A percentile compares a stretch with the other conserved stretches of the same genome.
phyloP scores from a whole-genome alignment of 2,888 invertebrate genomes.

The Gibbula magus region DNA sequence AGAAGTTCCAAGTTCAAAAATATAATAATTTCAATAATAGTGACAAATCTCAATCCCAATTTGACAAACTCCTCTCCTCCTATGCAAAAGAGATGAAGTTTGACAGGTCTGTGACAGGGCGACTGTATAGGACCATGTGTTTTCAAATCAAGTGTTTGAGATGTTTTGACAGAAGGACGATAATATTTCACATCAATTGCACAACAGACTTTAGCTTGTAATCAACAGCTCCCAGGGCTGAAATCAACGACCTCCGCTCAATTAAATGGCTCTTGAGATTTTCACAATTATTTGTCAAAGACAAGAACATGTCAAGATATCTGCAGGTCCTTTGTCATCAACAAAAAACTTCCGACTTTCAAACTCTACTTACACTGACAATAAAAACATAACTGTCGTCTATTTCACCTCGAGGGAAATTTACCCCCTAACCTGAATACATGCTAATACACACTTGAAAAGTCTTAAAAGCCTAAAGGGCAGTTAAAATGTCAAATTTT shows the following conservation, averaged over 20 bases:
- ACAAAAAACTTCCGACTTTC: not conserved
- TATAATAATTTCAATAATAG: too few species aligned
- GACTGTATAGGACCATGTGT: too few species aligned
- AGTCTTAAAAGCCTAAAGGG: not conserved
- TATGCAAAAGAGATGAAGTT: too few species aligned
- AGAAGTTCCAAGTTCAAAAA: too few species aligned
- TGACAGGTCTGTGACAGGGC: too few species aligned
- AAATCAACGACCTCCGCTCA: not conserved
- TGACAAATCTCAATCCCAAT: too few species aligned
- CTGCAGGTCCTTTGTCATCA: not conserved
- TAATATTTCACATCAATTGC: not conserved
- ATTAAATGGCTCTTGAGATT: not conserved
- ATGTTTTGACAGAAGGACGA: too few species aligned
- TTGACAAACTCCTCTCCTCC: too few species aligned
- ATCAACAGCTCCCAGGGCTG: not conserved
- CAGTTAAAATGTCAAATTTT: not conserved
- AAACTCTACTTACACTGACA: not conserved
- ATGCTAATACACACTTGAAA: not conserved
- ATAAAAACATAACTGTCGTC: not conserved
- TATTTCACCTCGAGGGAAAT: not conserved
- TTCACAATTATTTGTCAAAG: not conserved
- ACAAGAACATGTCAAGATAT: not conserved
- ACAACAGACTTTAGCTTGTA: not conserved
- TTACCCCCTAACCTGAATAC: not conserved
- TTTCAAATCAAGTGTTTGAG: too few species aligned